Evolutionary conservation across 2,797 vertebrate genomes (phyloP).

Genomic region (Mormyrus hasselquistii): DNA sequence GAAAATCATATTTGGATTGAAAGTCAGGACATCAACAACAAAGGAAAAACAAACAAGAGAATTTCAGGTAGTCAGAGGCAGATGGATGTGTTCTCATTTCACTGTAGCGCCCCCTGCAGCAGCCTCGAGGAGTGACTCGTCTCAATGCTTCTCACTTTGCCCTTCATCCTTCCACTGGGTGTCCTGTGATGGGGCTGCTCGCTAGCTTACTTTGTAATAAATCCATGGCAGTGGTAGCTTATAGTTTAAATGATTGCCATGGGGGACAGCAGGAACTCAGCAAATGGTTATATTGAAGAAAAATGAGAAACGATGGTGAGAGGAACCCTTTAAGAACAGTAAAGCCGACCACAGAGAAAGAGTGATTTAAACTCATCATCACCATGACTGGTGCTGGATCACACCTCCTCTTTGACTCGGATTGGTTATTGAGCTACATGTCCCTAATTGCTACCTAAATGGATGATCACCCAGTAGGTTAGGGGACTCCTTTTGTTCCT

Average conservation of each 20-base stretch:
- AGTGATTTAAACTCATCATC: not conserved
- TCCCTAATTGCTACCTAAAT: slow-evolving; percentile 49
- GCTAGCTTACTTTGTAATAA: not conserved
- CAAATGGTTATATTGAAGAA: not conserved
- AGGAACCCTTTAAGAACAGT: not conserved
- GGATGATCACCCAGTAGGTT: slow-evolving; percentile 49
- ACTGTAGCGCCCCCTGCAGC: not conserved
- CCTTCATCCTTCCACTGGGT: not conserved
- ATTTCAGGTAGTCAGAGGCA: not conserved
- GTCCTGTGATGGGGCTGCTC: not conserved
- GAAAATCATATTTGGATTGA: not conserved
- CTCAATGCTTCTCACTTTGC: not conserved
- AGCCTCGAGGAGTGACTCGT: not conserved
- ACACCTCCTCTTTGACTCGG: not conserved
- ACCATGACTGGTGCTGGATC: not conserved
- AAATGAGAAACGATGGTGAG: not conserved
- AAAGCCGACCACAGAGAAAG: not conserved
- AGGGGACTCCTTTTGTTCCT: slow-evolving; percentile 27
- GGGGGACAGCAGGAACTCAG: not conserved
- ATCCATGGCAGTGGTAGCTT: not conserved
- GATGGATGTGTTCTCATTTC: not conserved
- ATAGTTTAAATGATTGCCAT: not conserved
- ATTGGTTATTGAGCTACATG: not conserved
- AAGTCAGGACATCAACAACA: not conserved
- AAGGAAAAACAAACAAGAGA: not conserved